Evolutionary conservation across 2,113 vertebrate species (phyloP), one percentile per base, ranked within the genome.

Genomic region (Tyrannus savana): DNA sequence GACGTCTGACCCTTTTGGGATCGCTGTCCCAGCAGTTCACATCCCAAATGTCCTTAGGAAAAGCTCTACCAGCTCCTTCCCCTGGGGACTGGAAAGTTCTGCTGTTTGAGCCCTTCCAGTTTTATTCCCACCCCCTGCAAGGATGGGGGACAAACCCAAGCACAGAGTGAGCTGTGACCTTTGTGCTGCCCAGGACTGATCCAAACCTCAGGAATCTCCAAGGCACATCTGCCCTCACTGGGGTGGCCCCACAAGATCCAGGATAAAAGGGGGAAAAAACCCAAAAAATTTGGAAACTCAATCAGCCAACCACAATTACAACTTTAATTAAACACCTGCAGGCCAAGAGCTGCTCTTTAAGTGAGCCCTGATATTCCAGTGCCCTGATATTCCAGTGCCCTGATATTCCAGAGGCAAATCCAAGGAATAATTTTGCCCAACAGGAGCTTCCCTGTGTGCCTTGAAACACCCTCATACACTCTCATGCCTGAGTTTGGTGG

Each of bases 301-400:
- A 73, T 76, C 68, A 83, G 44, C 44, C 44, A 46, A 46, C 44
- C 44, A 46, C 44, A 71, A 58, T 53, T 89, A 66, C 30, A 52
- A 35, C 80, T 68, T 67, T 60, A 87, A 90, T 95, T 90, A 84
- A 90, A 90, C 73, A 67, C 86, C 92, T 76, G 23, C 74, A 76
- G 78, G 68, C 86, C 69, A 71, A 52, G 52, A 77, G 79, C 75
- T 88, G 87, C 69, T 87, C 78, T 80, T 90, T 44, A 44, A 44
- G 42, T 16, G 42, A 44, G 42, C 42, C 42, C 42, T 44, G 42
- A 44, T 44, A 44, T 44, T 44, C 42, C 42, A 42, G 42, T 16
- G 15, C 42, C 42, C 42, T 15, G 14, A 14, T 44, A 44, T 44
- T 44, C 42, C 42, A 42, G 42, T 16, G 15, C 42, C 37, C 37